phyloP scores from a whole-genome alignment of 53 echinoderm and acorn worm genomes.

The Holothuria scabra region DNA sequence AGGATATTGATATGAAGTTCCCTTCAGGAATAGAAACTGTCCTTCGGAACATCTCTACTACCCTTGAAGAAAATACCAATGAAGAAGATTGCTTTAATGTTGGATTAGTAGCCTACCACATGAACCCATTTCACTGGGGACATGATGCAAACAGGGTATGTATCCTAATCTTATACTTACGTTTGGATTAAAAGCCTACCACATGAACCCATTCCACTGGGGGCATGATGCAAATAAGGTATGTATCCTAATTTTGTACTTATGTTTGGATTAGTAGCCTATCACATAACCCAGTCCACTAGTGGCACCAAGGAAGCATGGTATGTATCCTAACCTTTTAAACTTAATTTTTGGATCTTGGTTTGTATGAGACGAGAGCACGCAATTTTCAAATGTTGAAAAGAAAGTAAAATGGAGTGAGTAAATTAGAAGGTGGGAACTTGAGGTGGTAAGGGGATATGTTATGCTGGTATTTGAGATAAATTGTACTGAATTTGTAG shows the following conservation, averaged over 20 bases:
- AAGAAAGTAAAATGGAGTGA: no score
- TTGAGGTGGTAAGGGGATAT: no score
- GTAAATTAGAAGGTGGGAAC: no score
- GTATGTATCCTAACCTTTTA: constrained; percentile 46
- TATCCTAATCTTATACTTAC: background rate
- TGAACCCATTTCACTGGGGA: constrained; percentile 86
- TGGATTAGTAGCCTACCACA: constrained; percentile 67
- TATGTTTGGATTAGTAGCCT: constrained; percentile 73
- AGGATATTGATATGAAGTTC: constrained; percentile 8
- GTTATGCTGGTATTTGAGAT: no score
- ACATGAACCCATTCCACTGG: constrained; percentile 84
- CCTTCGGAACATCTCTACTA: background rate
- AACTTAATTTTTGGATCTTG: no score
- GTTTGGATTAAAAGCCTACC: constrained; percentile 71
- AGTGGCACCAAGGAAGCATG: constrained; percentile 66
- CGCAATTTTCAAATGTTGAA: no score
- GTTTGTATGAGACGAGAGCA: no score
- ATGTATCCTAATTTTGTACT: background rate
- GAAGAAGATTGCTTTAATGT: constrained; percentile 71
- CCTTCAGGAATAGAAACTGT: constrained; percentile 8
- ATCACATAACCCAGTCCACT: constrained; percentile 78
- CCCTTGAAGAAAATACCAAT: background rate
- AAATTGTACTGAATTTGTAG: no score
- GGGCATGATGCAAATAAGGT: constrained; percentile 70
- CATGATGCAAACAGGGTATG: constrained; percentile 67